Base-by-base conservation (phyloP, 2,888 invertebrate species). In the Acleris laterana region DNA sequence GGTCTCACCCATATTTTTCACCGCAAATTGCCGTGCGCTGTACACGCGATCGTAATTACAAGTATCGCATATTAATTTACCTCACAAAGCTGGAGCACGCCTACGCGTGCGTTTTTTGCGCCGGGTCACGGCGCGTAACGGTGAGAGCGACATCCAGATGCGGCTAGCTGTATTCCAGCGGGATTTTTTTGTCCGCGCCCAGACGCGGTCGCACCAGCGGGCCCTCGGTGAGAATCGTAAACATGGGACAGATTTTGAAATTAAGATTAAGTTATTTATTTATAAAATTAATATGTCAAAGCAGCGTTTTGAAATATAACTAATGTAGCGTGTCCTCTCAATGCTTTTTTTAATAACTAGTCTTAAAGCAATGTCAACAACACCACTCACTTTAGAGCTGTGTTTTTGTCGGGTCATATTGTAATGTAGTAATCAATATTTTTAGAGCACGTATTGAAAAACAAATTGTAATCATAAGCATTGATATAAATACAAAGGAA, bases 71-170 rank as follows among this genome's bases (percentile, higher is more conserved):
- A 79, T 79, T 79, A 80, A 83, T 83, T 85, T 78, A 77, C 78
- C 78, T 77, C 80, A 84, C 82, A 82, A 76, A 84, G 81, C 76
- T 76, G 77, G 76, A 80, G 77, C 81, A 81, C 83, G 84, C 83
- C 83, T 84, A 85, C 82, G 75, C 80, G 77, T 79, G 76, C 76
- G 77, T 85, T 86, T 89, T 79, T 89, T 88, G 70, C 74, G 70
- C 62, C 77, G 75, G 85, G 85, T 84, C 83, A 80, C 76, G 72
- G 72, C 73, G 75, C 79, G 80, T 90, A 89, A 89, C 90, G 90
- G 90, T 89, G 88, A 83, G 84, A 81, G 82, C 78, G 73, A 46
- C 46, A 46, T 16, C 90, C 92, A 93, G 91, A 93, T 92, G 92
- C 81, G 84, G 74, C 75, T 91, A 91, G 90, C 91, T 91, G 92